A percentile compares a stretch with the other conserved stretches of the same genome.
Conservation (phyloP, 1,140 invertebrate species). For the Nomia melanderi region DNA sequence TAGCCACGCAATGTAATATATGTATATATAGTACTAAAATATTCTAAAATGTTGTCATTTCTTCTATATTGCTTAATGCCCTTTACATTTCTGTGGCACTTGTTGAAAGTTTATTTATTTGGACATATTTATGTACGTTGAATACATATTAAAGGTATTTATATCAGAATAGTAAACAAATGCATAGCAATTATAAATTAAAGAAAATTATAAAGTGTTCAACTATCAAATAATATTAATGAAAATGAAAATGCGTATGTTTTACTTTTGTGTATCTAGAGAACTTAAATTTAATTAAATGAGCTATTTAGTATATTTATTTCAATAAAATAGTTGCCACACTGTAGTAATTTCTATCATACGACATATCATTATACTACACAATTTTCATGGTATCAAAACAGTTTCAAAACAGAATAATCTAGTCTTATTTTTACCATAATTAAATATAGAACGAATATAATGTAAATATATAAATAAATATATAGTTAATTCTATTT, state of each 20-base stretch:
- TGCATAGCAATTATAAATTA: background rate
- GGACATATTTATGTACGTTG: background rate
- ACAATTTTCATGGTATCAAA: too few relatives aligned
- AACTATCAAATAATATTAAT: background rate
- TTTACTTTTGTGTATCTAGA: slow-evolving; percentile 33
- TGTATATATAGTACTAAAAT: slow-evolving; percentile 2
- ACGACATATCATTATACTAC: background rate
- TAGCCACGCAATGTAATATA: background rate
- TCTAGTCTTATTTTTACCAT: too few relatives aligned
- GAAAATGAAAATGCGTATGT: background rate
- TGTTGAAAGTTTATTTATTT: background rate
- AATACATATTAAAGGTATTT: background rate
- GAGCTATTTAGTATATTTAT: slow-evolving; percentile 41
- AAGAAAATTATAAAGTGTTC: background rate
- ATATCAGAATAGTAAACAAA: background rate
- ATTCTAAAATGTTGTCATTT: background rate
- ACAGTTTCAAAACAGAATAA: too few relatives aligned
- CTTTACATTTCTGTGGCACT: slow-evolving; percentile 6
- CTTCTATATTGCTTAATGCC: background rate
- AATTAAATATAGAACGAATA: slow-evolving; percentile 6
- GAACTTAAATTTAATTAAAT: background rate
- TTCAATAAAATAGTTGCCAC: slow-evolving; percentile 16
- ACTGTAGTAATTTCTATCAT: slow-evolving; percentile 6
- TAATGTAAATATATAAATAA: slow-evolving; percentile 2
- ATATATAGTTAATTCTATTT: slow-evolving; percentile 12